These are phyloP conservation scores for Andrena trimmerana DNA, from an alignment of 2,888 invertebrate species.

Conservation along the genomic window DNA sequence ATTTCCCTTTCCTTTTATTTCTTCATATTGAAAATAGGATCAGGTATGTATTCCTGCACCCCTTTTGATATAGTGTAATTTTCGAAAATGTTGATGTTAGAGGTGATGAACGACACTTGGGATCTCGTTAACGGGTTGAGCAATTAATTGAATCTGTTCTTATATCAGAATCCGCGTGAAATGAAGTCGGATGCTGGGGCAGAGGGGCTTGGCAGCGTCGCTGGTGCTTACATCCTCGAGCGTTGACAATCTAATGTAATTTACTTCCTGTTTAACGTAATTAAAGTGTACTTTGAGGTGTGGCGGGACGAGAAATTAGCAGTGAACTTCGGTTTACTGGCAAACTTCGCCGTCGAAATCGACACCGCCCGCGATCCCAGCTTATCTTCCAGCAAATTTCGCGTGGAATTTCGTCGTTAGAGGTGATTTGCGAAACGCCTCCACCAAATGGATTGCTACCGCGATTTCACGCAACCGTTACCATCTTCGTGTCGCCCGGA, in stretches of 20 bases:
- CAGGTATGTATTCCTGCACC: not conserved
- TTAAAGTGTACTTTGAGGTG: constrained; percentile 74
- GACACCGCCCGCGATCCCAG: constrained; percentile 61
- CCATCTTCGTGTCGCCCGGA: too few species aligned
- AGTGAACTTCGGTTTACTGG: constrained; percentile 72
- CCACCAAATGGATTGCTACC: not conserved
- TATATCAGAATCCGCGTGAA: constrained; percentile 51
- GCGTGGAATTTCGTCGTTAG: constrained; percentile 42
- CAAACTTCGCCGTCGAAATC: constrained; percentile 69
- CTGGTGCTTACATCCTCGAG: constrained; percentile 62
- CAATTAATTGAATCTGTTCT: constrained; percentile 53
- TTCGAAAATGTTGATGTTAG: not conserved
- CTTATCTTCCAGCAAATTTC: constrained; percentile 63
- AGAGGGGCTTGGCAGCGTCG: constrained; percentile 40
- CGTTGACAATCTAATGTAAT: constrained; percentile 73
- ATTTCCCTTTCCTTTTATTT: too few species aligned
- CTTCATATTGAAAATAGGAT: too few species aligned
- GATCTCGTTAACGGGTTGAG: constrained; percentile 13
- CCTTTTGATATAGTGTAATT: not conserved
- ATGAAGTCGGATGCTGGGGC: constrained; percentile 49
- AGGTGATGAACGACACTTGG: not conserved
- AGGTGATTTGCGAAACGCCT: constrained; percentile 46
- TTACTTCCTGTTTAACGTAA: constrained; percentile 73
- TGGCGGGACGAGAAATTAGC: constrained; percentile 72
- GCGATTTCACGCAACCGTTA: too few species aligned